Conservation (phyloP, 2,113 vertebrate species). For the Crocuta crocuta region DNA sequence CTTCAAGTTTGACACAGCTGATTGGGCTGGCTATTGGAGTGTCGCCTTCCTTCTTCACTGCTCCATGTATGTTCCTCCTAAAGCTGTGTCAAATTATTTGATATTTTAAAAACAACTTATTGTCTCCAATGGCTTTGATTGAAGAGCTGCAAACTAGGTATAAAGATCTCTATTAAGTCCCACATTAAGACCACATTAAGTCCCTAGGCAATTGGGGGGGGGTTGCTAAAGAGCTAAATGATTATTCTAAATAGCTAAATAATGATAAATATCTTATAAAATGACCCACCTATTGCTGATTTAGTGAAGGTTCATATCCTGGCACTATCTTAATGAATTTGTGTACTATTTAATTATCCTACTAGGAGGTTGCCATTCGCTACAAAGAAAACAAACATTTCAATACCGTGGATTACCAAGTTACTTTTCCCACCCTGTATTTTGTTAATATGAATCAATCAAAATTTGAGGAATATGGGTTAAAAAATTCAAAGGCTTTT, state of each 20-base stretch:
- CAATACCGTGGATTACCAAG: background rate
- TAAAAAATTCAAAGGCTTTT: background rate
- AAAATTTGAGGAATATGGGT: background rate
- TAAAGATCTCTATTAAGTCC: background rate
- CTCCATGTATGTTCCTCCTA: background rate
- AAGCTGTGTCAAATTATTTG: constrained; percentile 23
- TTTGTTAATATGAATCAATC: background rate
- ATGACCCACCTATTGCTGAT: background rate
- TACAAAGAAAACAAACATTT: constrained; percentile 25
- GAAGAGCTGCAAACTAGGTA: background rate
- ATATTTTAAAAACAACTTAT: constrained; percentile 48
- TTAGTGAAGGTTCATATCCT: background rate
- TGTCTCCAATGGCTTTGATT: background rate
- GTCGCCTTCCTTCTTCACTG: background rate
- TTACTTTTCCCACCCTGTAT: background rate
- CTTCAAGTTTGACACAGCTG: constrained; percentile 22
- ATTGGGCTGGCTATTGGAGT: constrained; percentile 9
- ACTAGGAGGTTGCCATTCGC: background rate
- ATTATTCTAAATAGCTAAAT: constrained; percentile 34
- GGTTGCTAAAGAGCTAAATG: background rate
- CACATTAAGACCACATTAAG: background rate
- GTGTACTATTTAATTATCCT: background rate
- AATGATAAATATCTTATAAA: constrained; percentile 22
- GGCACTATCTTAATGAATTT: background rate
- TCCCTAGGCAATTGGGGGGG: background rate